Evolutionary conservation across 2,888 invertebrate genomes (phyloP).

Genomic region (Cataglyphis livida): DNA sequence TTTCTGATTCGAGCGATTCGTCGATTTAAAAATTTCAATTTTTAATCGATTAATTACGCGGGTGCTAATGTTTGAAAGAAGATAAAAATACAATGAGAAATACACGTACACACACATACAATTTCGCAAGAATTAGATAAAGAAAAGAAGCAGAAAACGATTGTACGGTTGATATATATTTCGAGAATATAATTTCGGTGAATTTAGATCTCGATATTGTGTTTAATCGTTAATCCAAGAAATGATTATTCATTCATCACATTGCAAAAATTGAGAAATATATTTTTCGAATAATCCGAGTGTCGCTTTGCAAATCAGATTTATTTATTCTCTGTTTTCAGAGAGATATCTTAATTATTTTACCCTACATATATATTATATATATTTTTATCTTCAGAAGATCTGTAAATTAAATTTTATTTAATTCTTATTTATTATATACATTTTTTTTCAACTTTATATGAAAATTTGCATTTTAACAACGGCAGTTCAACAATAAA

Average conservation of each 20-base stretch:
- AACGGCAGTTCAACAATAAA: background rate
- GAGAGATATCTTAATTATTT: background rate
- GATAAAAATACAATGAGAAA: conserved; percentile 22
- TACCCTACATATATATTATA: background rate
- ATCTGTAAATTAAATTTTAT: background rate
- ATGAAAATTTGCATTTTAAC: background rate
- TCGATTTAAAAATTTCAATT: background rate
- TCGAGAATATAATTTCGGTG: background rate
- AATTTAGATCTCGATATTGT: background rate
- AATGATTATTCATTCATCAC: background rate
- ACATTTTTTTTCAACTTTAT: background rate
- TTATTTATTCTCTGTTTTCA: background rate
- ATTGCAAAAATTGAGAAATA: background rate
- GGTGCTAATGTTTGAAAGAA: background rate
- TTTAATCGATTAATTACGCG: conserved; percentile 20
- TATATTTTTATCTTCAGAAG: background rate
- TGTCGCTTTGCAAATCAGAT: background rate
- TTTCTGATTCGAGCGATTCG: background rate
- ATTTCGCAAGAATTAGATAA: conserved; percentile 1
- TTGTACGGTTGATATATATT: background rate
- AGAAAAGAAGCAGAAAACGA: conserved; percentile 21
- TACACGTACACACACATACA: background rate
- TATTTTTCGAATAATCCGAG: background rate
- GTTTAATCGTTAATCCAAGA: background rate
- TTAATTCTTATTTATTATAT: background rate